phyloP scores from a whole-genome alignment of 2,113 vertebrate genomes.

The Gobio gobio region DNA sequence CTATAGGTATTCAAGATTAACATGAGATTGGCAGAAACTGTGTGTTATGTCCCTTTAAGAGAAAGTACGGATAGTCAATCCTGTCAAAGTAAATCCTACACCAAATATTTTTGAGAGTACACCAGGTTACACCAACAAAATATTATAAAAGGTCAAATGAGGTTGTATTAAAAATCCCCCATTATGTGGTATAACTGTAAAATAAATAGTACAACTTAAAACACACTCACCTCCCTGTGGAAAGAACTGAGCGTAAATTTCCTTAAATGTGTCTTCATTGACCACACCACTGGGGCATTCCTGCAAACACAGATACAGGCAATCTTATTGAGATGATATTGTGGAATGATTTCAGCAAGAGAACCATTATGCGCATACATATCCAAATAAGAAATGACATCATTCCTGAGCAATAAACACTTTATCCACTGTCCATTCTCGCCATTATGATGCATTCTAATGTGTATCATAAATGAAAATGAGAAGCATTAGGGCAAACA shows the following conservation, averaged over 20 bases:
- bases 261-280: slow-evolving; percentile 97
- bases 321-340: background rate
- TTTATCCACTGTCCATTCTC: background rate
- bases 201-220: background rate
- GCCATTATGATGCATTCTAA: background rate
- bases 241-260: slow-evolving; percentile 97
- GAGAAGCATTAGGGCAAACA: background rate
- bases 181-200: background rate
- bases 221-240: slow-evolving; percentile 92
- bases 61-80: too few relatives aligned
- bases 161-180: background rate
- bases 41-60: too few relatives aligned
- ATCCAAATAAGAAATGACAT: background rate
- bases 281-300: slow-evolving; percentile 96
- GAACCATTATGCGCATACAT: background rate
- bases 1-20: too few relatives aligned
- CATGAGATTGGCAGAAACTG: too few relatives aligned
- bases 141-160: background rate
- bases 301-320: slow-evolving; percentile 70
- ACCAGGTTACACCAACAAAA: background rate
- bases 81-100: too few relatives aligned
- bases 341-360: background rate
- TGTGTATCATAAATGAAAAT: background rate
- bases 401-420: background rate
- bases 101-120: too few relatives aligned